Conservation (phyloP, 2,888 invertebrate species). For the Stramonita haemastoma region DNA sequence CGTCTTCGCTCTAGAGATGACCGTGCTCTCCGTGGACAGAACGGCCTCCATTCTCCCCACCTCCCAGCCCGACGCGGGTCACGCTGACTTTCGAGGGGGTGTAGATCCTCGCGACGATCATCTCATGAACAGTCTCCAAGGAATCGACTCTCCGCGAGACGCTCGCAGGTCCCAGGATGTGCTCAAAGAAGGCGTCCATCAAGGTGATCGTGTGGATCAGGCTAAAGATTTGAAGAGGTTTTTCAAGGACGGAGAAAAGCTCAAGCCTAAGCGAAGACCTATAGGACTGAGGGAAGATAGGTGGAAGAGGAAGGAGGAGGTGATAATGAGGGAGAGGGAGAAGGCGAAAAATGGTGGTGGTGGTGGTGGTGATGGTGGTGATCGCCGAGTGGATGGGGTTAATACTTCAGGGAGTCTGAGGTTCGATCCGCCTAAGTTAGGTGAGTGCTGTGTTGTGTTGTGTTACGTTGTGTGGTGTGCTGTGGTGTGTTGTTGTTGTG, state of each 20-base stretch:
- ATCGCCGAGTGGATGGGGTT: not conserved
- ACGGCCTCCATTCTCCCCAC: not conserved
- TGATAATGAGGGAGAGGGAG: not conserved
- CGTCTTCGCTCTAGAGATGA: slow-evolving; percentile 32
- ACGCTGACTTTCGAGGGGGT: not conserved
- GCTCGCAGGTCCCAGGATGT: not conserved
- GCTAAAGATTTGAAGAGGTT: no score
- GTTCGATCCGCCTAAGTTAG: slow-evolving; percentile 18
- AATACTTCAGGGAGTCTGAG: not conserved
- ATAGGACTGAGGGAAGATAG: slow-evolving; percentile 10
- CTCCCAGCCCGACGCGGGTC: not conserved
- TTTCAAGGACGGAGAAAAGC: not conserved
- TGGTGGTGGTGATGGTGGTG: not conserved
- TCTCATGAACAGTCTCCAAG: not conserved
- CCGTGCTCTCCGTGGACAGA: slow-evolving; percentile 25
- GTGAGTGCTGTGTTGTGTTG: slow-evolving; percentile 15
- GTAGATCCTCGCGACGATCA: not conserved
- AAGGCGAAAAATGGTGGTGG: not conserved
- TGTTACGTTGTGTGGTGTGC: not conserved
- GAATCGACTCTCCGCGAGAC: not conserved
- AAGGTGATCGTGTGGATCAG: not conserved
- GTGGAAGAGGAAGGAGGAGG: not conserved
- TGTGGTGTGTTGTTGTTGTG: not conserved
- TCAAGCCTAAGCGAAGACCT: not conserved
- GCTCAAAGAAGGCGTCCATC: not conserved